These are phyloP conservation scores for Hystrix cristata DNA, from an alignment of 2,113 vertebrate genomes.

Conservation along the genomic window DNA sequence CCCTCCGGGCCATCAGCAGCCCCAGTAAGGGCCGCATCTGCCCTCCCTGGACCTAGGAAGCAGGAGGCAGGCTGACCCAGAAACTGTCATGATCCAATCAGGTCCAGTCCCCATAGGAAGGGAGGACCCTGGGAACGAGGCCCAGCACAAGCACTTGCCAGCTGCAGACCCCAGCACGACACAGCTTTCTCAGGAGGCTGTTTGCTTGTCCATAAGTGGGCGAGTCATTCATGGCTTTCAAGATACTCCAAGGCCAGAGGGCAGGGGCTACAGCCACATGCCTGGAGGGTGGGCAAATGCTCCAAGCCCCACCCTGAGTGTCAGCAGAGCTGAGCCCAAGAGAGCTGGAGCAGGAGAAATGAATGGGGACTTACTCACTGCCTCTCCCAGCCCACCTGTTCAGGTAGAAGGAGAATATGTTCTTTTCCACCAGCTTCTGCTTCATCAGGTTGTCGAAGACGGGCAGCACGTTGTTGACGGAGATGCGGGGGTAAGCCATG, in stretches of 20 bases:
- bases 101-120: background rate
- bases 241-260: background rate
- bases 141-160: accelerated
- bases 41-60: background rate
- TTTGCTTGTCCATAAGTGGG: accelerated
- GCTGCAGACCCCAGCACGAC: accelerated
- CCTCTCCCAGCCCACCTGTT: conserved; percentile 91
- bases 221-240: accelerated
- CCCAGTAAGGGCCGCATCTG: background rate
- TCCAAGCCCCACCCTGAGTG: background rate
- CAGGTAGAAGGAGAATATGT: conserved; percentile 97
- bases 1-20: background rate
- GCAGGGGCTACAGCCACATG: background rate
- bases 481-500: conserved; percentile 94
- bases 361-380: background rate
- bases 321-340: background rate
- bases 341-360: accelerated
- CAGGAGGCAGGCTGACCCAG: background rate
- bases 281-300: background rate
- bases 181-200: background rate
- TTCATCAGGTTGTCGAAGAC: conserved; percentile 96
- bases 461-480: conserved; percentile 91
- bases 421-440: conserved; percentile 93
- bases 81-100: accelerated
- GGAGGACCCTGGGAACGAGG: background rate